phyloP scores from a whole-genome alignment of 2,888 invertebrate genomes.

The Heteropelma amictum region DNA sequence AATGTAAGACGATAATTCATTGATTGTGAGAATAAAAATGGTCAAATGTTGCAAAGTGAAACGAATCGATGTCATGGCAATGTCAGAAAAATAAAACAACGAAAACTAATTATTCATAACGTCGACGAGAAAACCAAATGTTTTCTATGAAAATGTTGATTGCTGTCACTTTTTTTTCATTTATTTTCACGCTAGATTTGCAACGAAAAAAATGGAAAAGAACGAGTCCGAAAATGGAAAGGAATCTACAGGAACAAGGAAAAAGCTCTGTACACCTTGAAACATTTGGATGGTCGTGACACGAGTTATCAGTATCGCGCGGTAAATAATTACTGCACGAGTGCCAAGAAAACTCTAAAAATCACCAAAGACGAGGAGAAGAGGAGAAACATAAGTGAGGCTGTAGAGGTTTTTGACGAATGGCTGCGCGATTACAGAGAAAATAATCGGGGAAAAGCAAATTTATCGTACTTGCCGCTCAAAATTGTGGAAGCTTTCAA shows the following conservation, averaged over 20 bases:
- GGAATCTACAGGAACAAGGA: slow-evolving; percentile 85
- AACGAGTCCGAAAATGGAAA: slow-evolving; percentile 77
- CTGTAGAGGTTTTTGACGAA: slow-evolving; percentile 84
- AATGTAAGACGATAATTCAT: too few species aligned
- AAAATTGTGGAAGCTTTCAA: slow-evolving; percentile 81
- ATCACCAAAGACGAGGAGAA: slow-evolving; percentile 86
- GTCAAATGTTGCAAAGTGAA: too few species aligned
- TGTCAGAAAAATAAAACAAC: too few species aligned
- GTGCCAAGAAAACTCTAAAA: slow-evolving; percentile 81
- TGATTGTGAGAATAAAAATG: too few species aligned
- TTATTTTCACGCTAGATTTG: background rate
- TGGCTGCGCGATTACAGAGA: slow-evolving; percentile 87
- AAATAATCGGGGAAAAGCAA: slow-evolving; percentile 83
- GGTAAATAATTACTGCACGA: slow-evolving; percentile 81
- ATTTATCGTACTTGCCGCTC: slow-evolving; percentile 84
- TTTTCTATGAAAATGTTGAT: background rate
- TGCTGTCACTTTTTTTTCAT: too few species aligned
- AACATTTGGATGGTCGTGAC: slow-evolving; percentile 82
- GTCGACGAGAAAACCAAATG: too few species aligned
- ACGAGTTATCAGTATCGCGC: slow-evolving; percentile 83
- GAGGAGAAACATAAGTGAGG: slow-evolving; percentile 84
- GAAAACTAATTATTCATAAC: too few species aligned
- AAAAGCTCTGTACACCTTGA: slow-evolving; percentile 85
- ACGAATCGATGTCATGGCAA: too few species aligned
- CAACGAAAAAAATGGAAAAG: slow-evolving; percentile 71